These are phyloP conservation scores for Pelvicachromis taeniatus DNA, from an alignment of 2,113 vertebrate genomes.

Conservation along the genomic window DNA sequence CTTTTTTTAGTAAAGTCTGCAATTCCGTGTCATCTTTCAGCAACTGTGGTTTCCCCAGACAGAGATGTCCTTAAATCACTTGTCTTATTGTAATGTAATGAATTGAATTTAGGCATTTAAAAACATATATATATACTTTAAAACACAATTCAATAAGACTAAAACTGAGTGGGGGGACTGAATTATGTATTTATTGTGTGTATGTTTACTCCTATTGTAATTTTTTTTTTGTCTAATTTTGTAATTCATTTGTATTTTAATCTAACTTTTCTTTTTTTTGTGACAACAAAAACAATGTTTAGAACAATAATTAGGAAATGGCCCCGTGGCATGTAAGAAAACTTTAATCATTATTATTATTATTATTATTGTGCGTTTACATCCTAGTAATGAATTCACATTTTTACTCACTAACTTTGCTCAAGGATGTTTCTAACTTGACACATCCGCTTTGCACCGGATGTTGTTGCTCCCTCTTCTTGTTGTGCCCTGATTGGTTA, in stretches of 20 bases:
- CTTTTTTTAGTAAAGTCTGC: neutral
- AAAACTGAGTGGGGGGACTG: neutral
- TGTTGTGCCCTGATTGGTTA: neutral
- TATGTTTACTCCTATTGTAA: rapidly evolving
- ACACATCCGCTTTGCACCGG: neutral
- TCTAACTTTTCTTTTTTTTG: neutral
- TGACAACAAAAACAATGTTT: neutral
- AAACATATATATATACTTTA: neutral
- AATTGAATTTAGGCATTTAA: neutral
- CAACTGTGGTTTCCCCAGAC: neutral
- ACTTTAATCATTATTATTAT: neutral
- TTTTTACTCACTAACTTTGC: neutral
- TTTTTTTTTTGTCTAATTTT: neutral
- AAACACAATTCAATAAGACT: neutral
- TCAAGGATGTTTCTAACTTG: neutral
- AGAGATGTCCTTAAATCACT: neutral
- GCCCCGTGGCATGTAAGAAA: too few species aligned
- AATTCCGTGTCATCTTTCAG: neutral
- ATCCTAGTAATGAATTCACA: neutral
- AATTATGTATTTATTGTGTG: neutral
- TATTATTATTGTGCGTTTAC: neutral
- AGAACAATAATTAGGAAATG: neutral
- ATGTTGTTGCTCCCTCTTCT: neutral
- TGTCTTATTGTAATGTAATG: neutral
- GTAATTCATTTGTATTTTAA: neutral